Evolutionary conservation across 2,888 invertebrate species (phyloP).

Genomic region (Lasioglossum pauxillum): DNA sequence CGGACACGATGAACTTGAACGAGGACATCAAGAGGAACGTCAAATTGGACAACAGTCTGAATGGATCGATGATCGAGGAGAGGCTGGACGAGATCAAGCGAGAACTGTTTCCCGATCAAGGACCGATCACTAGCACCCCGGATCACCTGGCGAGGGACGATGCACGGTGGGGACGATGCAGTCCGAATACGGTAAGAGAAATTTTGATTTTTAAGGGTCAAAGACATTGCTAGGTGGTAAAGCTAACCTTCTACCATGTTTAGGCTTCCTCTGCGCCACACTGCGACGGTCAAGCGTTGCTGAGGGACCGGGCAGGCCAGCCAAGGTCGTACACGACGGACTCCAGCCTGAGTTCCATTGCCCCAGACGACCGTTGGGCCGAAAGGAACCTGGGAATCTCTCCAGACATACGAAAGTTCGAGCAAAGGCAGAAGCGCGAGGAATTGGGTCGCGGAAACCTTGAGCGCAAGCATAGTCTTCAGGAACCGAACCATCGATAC

Average conservation of each 20-base stretch:
- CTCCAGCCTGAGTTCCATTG: slow-evolving; percentile 77
- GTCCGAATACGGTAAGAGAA: neutral
- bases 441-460: slow-evolving; percentile 64
- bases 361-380: slow-evolving; percentile 77
- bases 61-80: slow-evolving; percentile 80
- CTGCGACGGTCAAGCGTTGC: slow-evolving; percentile 31
- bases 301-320: slow-evolving; percentile 60
- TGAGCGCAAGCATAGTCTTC: slow-evolving; percentile 81
- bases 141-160: slow-evolving; percentile 77
- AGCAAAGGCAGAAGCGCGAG: slow-evolving; percentile 69
- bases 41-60: slow-evolving; percentile 78
- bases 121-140: slow-evolving; percentile 78
- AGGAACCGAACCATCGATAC: slow-evolving; percentile 70
- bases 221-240: neutral
- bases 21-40: slow-evolving; percentile 82
- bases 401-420: slow-evolving; percentile 74
- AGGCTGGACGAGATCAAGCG: slow-evolving; percentile 80
- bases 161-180: slow-evolving; percentile 39
- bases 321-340: slow-evolving; percentile 72
- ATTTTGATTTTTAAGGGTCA: neutral
- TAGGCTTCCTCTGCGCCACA: neutral
- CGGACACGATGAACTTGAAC: slow-evolving; percentile 81
- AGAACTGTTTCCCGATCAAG: slow-evolving; percentile 79
- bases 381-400: slow-evolving; percentile 68
- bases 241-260: neutral